Percentiles rank a stretch among this genome's conserved stretches.
phyloP scores from a whole-genome alignment of 2,797 vertebrate species.

The Acanthornis magna region DNA sequence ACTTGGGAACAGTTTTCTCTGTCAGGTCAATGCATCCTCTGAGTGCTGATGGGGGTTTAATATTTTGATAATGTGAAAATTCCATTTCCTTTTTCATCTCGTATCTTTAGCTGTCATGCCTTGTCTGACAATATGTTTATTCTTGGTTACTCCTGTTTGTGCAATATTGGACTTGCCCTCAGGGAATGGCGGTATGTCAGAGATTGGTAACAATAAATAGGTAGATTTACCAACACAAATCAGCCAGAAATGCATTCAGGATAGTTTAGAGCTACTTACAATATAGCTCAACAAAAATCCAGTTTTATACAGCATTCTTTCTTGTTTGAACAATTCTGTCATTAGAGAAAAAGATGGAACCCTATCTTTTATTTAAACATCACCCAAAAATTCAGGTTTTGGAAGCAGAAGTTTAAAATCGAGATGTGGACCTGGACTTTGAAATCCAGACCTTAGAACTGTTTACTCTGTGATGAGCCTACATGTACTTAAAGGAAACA shows the following conservation, averaged over 20 bases:
- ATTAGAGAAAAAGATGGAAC: not conserved
- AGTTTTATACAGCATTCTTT: not conserved
- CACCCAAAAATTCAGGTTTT: not conserved
- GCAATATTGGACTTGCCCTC: not conserved
- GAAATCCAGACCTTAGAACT: not conserved
- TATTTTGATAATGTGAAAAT: not conserved
- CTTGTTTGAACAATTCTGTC: not conserved
- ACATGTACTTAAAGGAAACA: accelerated
- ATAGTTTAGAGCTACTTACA: not conserved
- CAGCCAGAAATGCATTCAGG: not conserved
- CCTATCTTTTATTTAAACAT: not conserved
- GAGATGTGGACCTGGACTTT: not conserved
- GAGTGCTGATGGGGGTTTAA: not conserved
- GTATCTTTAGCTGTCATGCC: not conserved
- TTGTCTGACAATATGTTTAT: not conserved
- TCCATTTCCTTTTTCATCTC: not conserved
- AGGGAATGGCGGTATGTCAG: not conserved
- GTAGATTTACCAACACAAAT: not conserved
- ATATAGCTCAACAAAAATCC: not conserved
- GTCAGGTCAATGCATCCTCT: not conserved
- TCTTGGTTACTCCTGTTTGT: not conserved
- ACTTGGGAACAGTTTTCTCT: not conserved
- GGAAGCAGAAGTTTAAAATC: not conserved
- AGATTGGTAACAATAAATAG: not conserved
- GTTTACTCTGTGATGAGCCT: not conserved